A percentile compares a stretch with the other conserved stretches of the same genome.
These are phyloP conservation scores for Mythimna albipuncta DNA, from an alignment of 2,888 invertebrate species.

Conservation along the genomic window DNA sequence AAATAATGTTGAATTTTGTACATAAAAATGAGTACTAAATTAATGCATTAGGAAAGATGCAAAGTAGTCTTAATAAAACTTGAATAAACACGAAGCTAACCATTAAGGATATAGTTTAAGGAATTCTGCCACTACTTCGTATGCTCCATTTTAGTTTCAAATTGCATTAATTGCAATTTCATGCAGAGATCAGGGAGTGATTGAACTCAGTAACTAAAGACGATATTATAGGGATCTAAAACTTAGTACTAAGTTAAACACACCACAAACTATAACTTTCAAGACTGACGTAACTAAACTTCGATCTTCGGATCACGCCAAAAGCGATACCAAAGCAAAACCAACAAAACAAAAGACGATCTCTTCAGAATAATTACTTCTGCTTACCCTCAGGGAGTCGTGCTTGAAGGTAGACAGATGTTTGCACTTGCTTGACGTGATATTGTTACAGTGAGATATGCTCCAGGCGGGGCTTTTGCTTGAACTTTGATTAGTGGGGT, in stretches of 20 bases:
- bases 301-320: slow-evolving; percentile 20
- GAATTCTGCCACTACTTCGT: neutral
- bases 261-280: neutral
- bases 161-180: neutral
- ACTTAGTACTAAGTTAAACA: neutral
- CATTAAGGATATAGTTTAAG: too few species aligned
- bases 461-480: slow-evolving; percentile 46
- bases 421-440: slow-evolving; percentile 36
- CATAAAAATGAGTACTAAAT: neutral
- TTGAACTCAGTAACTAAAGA: neutral
- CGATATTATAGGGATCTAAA: neutral
- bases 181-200: neutral
- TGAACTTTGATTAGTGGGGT: slow-evolving; percentile 38
- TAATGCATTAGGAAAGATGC: neutral
- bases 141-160: neutral
- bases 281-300: neutral
- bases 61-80: neutral
- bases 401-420: slow-evolving; percentile 51
- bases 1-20: neutral
- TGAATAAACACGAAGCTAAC: neutral
- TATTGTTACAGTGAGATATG: slow-evolving; percentile 54
- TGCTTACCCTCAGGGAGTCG: slow-evolving; percentile 38
- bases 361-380: slow-evolving; percentile 37
- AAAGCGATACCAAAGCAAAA: slow-evolving; percentile 19
- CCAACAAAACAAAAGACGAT: slow-evolving; percentile 27